Percentiles rank a stretch among this genome's conserved stretches.
These are phyloP conservation scores for Heterotis niloticus DNA, from an alignment of 2,113 vertebrate species.

Conservation along the genomic window DNA sequence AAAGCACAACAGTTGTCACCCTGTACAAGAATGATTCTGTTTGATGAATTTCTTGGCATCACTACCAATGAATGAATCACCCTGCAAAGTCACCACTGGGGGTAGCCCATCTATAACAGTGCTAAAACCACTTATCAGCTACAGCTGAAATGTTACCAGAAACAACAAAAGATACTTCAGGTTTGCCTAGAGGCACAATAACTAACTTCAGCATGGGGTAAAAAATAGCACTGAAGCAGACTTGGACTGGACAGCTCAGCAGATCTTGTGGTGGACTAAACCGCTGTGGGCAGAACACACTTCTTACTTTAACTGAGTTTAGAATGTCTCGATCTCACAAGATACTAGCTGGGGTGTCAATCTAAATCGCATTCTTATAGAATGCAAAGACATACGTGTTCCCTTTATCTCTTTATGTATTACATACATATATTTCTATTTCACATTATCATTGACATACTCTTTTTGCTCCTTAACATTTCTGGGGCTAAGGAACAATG, in stretches of 20 bases:
- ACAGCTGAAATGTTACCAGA: not conserved
- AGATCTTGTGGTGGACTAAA: conserved; percentile 23
- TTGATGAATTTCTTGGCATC: conserved; percentile 26
- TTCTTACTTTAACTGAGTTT: conserved; percentile 1
- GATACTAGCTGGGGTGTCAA: conserved; percentile 18
- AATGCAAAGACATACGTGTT: not conserved
- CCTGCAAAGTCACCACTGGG: not conserved
- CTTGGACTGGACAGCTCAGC: not conserved
- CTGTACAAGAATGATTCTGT: conserved; percentile 25
- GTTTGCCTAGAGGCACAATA: not conserved
- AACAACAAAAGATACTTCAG: not conserved
- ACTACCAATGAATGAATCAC: conserved; percentile 16
- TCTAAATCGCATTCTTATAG: conserved; percentile 28
- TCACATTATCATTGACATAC: not conserved
- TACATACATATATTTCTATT: not conserved
- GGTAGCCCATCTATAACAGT: not conserved
- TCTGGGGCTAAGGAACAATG: too few relatives aligned
- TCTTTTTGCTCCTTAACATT: too few relatives aligned
- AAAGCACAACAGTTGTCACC: conserved; percentile 24
- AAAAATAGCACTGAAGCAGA: not conserved
- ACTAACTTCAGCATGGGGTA: not conserved
- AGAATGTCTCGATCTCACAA: conserved; percentile 25
- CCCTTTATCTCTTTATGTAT: too few relatives aligned
- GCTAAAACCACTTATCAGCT: not conserved
- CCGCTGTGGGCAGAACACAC: conserved; percentile 7